Base-by-base conservation (phyloP, 2,797 vertebrate genomes). In the Typhlichthys subterraneus region DNA sequence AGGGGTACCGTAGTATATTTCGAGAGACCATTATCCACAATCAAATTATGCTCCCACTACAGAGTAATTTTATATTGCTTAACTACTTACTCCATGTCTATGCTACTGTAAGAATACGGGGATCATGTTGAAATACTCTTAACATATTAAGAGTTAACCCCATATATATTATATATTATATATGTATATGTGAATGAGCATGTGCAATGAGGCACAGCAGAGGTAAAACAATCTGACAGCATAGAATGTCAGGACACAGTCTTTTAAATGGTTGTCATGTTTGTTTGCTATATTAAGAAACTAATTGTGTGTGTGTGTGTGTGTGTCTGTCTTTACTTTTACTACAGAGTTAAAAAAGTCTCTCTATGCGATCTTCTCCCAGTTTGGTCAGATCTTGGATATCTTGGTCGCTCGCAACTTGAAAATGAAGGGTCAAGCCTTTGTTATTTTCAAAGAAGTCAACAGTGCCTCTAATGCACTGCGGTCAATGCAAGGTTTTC, bases 401-500 rank as follows among this genome's bases (percentile, higher is more conserved):
- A 97, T 98, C 61, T 82, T 97, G 64, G 96, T 97, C 0, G 95
- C 96, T 2, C 91, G 91, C 19, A 94, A 88, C 45, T 10, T 97
- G 11, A 97, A 95, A 74, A 95, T 98, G 95, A 93, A 93, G 65
- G 96, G 96, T 2, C 96, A 98, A 77, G 96, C 96, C 12, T 98
- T 97, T 72, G 95, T 98, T 11, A 97, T 98, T 69, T 98, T 98
- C 79, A 98, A 98, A 76, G 97, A 98, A 74, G 83, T 98, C 5
- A 96, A 95, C 91, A 98, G 97, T 0, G 95, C 96, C 6, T 96
- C 95, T 33, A 98, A 96, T 0, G 96, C 97, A 6, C 82, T 97
- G 31, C 90, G 96, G 11, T 98, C 96, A 42, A 97, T 98, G 96
- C 96, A 98, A 74, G 96, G 96, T 0, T 98, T 98, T 75, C 96